phyloP scores from a whole-genome alignment of 1,140 invertebrate species.

The Hylaeus anthracinus region DNA sequence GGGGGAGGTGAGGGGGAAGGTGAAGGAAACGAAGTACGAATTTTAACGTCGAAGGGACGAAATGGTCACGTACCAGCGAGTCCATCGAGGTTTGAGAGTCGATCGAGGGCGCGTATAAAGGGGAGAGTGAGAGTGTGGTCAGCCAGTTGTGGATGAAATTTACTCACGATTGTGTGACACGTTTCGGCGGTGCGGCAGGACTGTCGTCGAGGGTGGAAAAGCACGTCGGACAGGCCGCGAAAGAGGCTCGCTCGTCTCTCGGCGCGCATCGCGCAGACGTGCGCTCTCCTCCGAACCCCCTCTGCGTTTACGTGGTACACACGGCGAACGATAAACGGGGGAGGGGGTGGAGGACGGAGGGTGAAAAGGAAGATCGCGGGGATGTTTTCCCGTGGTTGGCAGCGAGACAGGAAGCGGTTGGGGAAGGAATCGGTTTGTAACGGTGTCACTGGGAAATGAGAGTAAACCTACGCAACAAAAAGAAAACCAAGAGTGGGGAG shows the following conservation, averaged over 20 bases:
- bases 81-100: constrained; percentile 2
- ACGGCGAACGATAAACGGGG: constrained; percentile 22
- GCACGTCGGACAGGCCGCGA: constrained; percentile 62
- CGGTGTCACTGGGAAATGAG: constrained; percentile 1
- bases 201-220: constrained; percentile 74
- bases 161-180: constrained; percentile 80
- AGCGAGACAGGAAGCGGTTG: constrained; percentile 28
- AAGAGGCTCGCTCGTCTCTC: constrained; percentile 52
- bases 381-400: constrained; percentile 42
- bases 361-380: constrained; percentile 23
- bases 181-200: constrained; percentile 79
- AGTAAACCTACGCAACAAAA: constrained; percentile 12
- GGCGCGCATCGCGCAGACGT: constrained; percentile 66
- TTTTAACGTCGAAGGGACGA: background rate
- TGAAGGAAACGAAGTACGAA: background rate
- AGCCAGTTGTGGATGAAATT: constrained; percentile 54
- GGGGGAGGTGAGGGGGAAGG: no score
- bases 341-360: background rate
- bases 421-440: constrained; percentile 24
- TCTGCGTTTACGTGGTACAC: constrained; percentile 51
- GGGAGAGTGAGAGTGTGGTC: constrained; percentile 39
- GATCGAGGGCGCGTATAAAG: background rate
- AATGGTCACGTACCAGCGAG: background rate
- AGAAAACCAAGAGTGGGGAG: no score
- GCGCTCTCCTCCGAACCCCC: constrained; percentile 30